phyloP scores from a whole-genome alignment of 2,888 invertebrate species.

The Pecten maximus region DNA sequence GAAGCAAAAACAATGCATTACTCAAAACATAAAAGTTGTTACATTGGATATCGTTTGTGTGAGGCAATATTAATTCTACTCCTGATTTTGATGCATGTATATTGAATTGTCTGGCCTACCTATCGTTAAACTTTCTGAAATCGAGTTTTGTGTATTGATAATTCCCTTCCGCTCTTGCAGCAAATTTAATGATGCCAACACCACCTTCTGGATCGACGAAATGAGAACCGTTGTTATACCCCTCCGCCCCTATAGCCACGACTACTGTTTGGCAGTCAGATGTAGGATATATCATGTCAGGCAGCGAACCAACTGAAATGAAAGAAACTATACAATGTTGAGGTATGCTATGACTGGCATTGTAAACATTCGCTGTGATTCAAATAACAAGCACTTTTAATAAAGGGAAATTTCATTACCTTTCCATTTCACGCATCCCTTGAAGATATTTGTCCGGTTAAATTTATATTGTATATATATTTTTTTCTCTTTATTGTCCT shows the following conservation, averaged over 20 bases:
- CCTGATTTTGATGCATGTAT: too few species aligned
- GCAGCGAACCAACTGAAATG: constrained; percentile 66
- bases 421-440: neutral
- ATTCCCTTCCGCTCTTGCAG: constrained; percentile 44
- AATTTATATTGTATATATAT: too few species aligned
- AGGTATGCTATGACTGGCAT: neutral
- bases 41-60: neutral
- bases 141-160: constrained; percentile 48
- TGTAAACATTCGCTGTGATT: too few species aligned
- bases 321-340: neutral
- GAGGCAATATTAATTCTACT: neutral
- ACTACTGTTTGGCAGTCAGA: constrained; percentile 64
- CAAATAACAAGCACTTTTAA: too few species aligned
- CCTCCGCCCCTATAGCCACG: constrained; percentile 70
- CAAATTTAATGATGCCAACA: constrained; percentile 65
- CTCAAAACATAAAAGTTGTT: too few species aligned
- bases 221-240: constrained; percentile 50
- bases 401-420: neutral
- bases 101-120: constrained; percentile 45
- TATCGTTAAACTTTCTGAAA: constrained; percentile 62
- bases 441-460: neutral
- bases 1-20: too few species aligned
- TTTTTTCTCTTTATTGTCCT: too few species aligned
- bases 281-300: constrained; percentile 68
- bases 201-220: constrained; percentile 68